phyloP scores from a whole-genome alignment of 2,888 invertebrate genomes.

The Heliconius ismenius region DNA sequence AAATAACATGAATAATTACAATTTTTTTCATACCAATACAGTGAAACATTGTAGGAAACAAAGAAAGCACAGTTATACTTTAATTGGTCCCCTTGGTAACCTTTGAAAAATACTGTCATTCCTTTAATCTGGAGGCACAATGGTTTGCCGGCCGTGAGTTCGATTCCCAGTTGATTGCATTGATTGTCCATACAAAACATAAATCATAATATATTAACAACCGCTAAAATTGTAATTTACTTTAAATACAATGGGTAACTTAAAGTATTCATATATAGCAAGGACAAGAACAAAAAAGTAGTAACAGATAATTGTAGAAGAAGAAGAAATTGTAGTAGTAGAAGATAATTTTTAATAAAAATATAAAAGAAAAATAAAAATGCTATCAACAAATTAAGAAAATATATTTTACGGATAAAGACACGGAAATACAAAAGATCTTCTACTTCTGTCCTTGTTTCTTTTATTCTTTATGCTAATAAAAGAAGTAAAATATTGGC shows the following conservation, averaged over 20 bases:
- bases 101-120: slow-evolving; percentile 56
- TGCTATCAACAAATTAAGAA: neutral
- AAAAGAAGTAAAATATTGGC: slow-evolving; percentile 7
- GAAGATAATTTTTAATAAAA: neutral
- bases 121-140: neutral
- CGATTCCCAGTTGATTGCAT: neutral
- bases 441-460: neutral
- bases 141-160: neutral
- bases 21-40: slow-evolving; percentile 40
- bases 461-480: neutral
- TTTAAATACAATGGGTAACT: slow-evolving; percentile 40
- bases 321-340: neutral
- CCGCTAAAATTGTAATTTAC: slow-evolving; percentile 7
- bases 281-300: neutral
- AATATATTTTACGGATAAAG: neutral
- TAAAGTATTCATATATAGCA: slow-evolving; percentile 33
- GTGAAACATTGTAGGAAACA: slow-evolving; percentile 40
- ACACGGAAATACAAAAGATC: neutral
- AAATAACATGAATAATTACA: slow-evolving; percentile 51
- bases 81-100: slow-evolving; percentile 53
- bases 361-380: neutral
- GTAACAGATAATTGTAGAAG: too few relatives aligned
- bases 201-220: neutral
- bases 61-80: slow-evolving; percentile 42
- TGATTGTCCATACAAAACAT: slow-evolving; percentile 9